A percentile compares a stretch with the other conserved stretches of the same genome.
Evolutionary conservation across 2,113 vertebrate genomes (phyloP).

Genomic region (Hymenochirus boettgeri): DNA sequence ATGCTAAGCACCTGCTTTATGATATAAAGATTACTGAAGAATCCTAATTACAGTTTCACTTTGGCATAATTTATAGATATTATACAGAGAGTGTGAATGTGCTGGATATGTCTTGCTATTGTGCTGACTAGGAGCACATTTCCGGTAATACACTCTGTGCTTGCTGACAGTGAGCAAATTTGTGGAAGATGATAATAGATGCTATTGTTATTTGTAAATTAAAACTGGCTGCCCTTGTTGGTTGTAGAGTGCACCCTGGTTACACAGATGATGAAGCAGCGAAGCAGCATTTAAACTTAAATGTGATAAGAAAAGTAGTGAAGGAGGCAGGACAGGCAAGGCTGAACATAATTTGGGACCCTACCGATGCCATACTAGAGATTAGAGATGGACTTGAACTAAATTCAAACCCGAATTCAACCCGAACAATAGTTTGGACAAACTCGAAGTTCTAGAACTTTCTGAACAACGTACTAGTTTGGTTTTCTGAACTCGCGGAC

Average conservation of each 20-base stretch:
- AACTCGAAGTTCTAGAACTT: too few relatives aligned
- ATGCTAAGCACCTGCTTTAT: neutral
- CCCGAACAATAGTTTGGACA: too few relatives aligned
- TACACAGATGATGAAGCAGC: neutral
- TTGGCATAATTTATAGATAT: conserved; percentile 6
- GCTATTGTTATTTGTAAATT: conserved; percentile 19
- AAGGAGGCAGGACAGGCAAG: too few relatives aligned
- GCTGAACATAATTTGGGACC: too few relatives aligned
- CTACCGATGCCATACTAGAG: too few relatives aligned
- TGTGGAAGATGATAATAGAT: conserved; percentile 3
- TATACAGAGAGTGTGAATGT: conserved; percentile 13
- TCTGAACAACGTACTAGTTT: too few relatives aligned
- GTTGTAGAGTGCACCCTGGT: neutral
- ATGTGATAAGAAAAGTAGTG: too few relatives aligned
- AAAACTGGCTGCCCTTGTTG: neutral
- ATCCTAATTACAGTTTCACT: conserved; percentile 6
- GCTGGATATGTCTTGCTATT: conserved; percentile 3
- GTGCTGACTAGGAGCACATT: conserved; percentile 27
- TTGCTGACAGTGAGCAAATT: conserved; percentile 31
- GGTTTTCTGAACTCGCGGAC: too few relatives aligned
- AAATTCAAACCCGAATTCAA: too few relatives aligned
- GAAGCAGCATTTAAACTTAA: neutral
- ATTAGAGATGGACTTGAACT: too few relatives aligned
- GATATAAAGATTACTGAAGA: conserved; percentile 18
- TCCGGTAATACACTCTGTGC: conserved; percentile 8